These are phyloP conservation scores for Tetranychus piercei DNA, from an alignment of 2,888 invertebrate genomes.

Conservation along the genomic window DNA sequence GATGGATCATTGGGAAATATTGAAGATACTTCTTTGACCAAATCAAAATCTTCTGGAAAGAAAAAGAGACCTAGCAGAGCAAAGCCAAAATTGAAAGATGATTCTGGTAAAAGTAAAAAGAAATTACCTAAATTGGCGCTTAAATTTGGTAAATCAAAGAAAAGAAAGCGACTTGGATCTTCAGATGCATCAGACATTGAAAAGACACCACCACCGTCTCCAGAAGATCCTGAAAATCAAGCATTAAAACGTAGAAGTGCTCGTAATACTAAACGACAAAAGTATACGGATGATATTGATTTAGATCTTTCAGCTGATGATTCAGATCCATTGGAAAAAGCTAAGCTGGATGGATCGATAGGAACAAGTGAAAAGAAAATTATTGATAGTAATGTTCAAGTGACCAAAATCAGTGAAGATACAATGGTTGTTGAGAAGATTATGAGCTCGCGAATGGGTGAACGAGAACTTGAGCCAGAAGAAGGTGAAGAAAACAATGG, in stretches of 20 bases:
- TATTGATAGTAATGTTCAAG: conserved; percentile 7
- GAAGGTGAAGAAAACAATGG: conserved; percentile 29
- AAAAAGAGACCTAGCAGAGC: conserved; percentile 35
- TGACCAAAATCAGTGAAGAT: conserved; percentile 44
- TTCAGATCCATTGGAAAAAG: not conserved
- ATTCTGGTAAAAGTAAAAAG: conserved; percentile 21
- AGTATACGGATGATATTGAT: conserved; percentile 84
- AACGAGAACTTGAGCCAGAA: conserved; percentile 38
- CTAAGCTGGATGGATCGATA: not conserved
- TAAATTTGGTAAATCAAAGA: conserved; percentile 29
- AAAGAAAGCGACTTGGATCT: conserved; percentile 22
- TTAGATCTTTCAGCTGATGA: conserved; percentile 64
- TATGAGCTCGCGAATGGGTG: conserved; percentile 58
- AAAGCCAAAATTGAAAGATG: conserved; percentile 15
- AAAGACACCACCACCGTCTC: conserved; percentile 29
- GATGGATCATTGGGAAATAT: conserved; percentile 10
- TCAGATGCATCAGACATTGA: conserved; percentile 30
- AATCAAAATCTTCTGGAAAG: conserved; percentile 25
- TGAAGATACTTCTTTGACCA: conserved; percentile 22
- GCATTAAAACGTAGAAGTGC: conserved; percentile 55
- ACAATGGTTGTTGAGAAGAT: conserved; percentile 86
- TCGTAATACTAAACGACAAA: conserved; percentile 72
- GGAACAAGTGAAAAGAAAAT: conserved; percentile 9
- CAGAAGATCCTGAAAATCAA: conserved; percentile 25
- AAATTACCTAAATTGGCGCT: conserved; percentile 28